A percentile compares a stretch with the other conserved stretches of the same genome.
These are phyloP conservation scores for Zaprionus inermis DNA, from an alignment of 1,140 invertebrate genomes.

Conservation along the genomic window DNA sequence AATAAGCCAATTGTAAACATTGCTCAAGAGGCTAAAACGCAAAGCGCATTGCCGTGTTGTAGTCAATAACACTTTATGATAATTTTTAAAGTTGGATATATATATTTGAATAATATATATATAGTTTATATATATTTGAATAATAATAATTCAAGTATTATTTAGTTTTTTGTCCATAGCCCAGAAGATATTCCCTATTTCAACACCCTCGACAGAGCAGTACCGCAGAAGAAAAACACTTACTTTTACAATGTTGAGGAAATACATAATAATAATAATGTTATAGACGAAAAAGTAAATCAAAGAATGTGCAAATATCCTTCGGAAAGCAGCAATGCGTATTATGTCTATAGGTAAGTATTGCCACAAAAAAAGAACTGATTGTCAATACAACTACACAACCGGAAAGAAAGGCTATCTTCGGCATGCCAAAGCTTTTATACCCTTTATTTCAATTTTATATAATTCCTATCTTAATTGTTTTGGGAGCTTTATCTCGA, in stretches of 20 bases:
- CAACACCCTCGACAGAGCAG: constrained; percentile 45
- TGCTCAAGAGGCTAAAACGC: too few species aligned
- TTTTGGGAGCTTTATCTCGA: too few species aligned
- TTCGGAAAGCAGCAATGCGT: constrained; percentile 28
- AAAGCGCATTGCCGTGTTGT: too few species aligned
- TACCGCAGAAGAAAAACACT: constrained; percentile 24
- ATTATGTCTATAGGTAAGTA: constrained; percentile 51
- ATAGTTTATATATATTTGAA: neutral
- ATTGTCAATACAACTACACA: too few species aligned
- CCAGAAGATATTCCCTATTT: constrained; percentile 69
- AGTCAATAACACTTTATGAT: too few species aligned
- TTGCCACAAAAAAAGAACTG: neutral
- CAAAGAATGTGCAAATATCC: constrained; percentile 68
- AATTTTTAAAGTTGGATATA: too few species aligned
- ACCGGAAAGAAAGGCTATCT: too few species aligned
- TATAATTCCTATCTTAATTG: too few species aligned
- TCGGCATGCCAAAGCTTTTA: too few species aligned
- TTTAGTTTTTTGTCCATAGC: constrained; percentile 58
- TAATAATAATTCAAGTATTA: neutral
- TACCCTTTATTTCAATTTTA: too few species aligned
- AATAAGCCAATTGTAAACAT: too few species aligned
- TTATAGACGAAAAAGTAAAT: constrained; percentile 51
- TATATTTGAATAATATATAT: neutral
- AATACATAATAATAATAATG: constrained; percentile 50
- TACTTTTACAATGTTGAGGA: constrained; percentile 64